phyloP scores from a whole-genome alignment of 37 sponge, comb jelly and placozoan genomes.

The Bolinopsis microptera region DNA sequence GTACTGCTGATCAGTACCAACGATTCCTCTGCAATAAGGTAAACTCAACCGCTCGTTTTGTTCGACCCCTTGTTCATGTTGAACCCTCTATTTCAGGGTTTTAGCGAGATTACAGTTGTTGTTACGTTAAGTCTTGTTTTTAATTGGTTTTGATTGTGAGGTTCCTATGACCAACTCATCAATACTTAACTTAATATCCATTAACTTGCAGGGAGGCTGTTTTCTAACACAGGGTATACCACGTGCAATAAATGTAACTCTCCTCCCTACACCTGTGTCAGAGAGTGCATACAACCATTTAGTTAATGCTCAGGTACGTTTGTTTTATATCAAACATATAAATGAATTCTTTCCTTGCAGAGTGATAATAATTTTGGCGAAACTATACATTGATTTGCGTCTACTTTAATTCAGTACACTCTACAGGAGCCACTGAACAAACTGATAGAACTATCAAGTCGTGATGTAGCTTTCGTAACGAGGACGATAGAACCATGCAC shows the following conservation, averaged over 20 bases:
- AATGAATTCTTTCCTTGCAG: too few species aligned
- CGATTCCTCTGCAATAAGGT: slow-evolving; percentile 19
- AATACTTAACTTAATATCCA: too few species aligned
- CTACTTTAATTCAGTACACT: too few species aligned
- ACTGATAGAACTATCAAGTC: slow-evolving; percentile 17
- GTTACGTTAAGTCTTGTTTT: too few species aligned
- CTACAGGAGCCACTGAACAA: not conserved
- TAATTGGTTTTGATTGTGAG: too few species aligned
- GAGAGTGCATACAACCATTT: not conserved
- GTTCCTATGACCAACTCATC: too few species aligned
- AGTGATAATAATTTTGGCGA: too few species aligned
- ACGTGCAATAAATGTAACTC: not conserved
- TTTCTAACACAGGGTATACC: not conserved
- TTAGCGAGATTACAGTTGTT: too few species aligned
- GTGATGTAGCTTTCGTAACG: not conserved
- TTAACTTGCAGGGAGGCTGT: not conserved
- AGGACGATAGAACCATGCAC: not conserved
- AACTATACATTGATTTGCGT: too few species aligned
- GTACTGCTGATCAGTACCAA: not conserved
- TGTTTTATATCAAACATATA: too few species aligned
- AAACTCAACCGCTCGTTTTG: not conserved
- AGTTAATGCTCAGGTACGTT: not conserved
- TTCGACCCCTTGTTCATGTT: too few species aligned
- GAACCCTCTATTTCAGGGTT: too few species aligned
- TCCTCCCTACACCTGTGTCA: not conserved